These are phyloP conservation scores for Oryzias melastigma DNA, from an alignment of 2,113 vertebrate genomes.

Conservation along the genomic window DNA sequence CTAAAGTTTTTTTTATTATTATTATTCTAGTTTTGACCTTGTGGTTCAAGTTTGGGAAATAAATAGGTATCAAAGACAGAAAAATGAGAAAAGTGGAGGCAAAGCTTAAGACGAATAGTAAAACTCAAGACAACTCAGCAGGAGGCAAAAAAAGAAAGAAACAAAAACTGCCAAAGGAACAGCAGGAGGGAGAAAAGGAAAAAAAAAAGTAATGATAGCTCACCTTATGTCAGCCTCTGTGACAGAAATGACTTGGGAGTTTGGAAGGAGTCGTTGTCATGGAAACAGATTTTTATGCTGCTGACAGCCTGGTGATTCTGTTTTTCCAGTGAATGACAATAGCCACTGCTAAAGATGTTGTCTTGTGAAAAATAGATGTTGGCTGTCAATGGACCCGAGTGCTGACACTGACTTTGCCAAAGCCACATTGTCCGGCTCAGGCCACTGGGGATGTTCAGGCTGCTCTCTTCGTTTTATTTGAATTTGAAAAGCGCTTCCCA, in stretches of 20 bases:
- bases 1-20: too few species aligned
- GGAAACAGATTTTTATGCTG: conserved; percentile 66
- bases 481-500: conserved; percentile 37
- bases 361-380: conserved; percentile 55
- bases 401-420: conserved; percentile 32
- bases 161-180: conserved; percentile 20
- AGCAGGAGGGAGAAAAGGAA: background rate
- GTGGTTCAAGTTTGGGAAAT: conserved; percentile 37
- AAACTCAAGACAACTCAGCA: conserved; percentile 36
- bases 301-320: conserved; percentile 37
- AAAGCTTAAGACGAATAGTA: conserved; percentile 35
- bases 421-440: conserved; percentile 23
- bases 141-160: conserved; percentile 28
- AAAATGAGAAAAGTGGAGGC: conserved; percentile 28
- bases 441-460: conserved; percentile 28
- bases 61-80: conserved; percentile 52
- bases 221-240: conserved; percentile 52
- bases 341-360: conserved; percentile 63
- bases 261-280: conserved; percentile 64
- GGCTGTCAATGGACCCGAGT: conserved; percentile 37
- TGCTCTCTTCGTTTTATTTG: conserved; percentile 26
- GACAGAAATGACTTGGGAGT: conserved; percentile 61
- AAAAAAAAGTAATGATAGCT: conserved; percentile 44
- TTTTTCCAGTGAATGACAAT: conserved; percentile 55
- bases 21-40: conserved; percentile 34